These are phyloP conservation scores for Sebastiscus albofasciatus DNA, from an alignment of 2,797 vertebrate species.

Conservation along the genomic window DNA sequence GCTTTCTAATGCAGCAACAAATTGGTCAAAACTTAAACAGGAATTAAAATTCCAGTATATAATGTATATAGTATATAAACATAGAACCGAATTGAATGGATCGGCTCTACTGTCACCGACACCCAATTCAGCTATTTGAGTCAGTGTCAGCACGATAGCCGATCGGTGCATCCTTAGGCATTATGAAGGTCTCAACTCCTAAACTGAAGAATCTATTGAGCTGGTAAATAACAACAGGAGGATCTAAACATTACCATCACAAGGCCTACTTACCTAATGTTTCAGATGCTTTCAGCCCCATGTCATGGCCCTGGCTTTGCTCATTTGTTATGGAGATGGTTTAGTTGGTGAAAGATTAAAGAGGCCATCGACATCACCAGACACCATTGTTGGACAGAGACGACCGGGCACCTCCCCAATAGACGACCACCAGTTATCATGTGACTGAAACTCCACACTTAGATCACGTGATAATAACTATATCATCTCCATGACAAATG, in stretches of 20 bases:
- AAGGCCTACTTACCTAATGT: not conserved
- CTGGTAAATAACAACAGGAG: not conserved
- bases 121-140: no score
- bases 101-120: no score
- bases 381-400: not conserved
- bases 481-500: not conserved
- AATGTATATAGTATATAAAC: no score
- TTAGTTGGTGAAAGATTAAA: not conserved
- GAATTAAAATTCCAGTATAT: no score
- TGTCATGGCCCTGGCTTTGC: not conserved
- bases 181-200: not conserved
- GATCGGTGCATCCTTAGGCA: not conserved
- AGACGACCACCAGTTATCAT: not conserved
- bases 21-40: no score
- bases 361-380: not conserved
- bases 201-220: not conserved
- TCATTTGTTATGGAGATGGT: slow-evolving; percentile 3
- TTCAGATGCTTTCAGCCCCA: not conserved
- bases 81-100: no score
- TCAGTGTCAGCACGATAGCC: no score
- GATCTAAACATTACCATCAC: not conserved
- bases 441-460: not conserved
- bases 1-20: no score
- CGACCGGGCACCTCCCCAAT: no score
- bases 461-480: not conserved